Conservation (phyloP, 2,797 vertebrate genomes). For the Urocyon cinereoargenteus region DNA sequence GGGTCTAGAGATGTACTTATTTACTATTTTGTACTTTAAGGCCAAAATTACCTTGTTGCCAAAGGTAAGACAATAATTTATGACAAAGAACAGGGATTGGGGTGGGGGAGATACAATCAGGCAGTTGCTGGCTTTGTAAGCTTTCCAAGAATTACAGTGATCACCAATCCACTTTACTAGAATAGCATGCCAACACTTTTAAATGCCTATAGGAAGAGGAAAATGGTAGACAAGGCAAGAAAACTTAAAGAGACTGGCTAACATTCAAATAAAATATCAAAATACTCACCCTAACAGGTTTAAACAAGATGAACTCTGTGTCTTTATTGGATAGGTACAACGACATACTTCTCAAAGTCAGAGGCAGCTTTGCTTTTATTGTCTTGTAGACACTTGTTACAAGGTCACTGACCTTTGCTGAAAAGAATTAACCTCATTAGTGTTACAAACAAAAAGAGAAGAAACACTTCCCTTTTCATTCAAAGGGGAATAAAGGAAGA, state of each 20-base stretch:
- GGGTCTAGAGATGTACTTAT: background rate
- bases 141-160: background rate
- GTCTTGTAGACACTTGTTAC: constrained; percentile 95
- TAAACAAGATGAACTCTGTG: constrained; percentile 99
- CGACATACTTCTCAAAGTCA: constrained; percentile 96
- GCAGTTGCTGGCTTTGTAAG: background rate
- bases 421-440: constrained; percentile 83
- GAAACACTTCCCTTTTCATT: constrained; percentile 70
- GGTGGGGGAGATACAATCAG: background rate
- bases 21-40: constrained; percentile 59
- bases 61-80: constrained; percentile 44
- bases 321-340: constrained; percentile 98
- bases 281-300: constrained; percentile 96
- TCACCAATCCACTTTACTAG: background rate
- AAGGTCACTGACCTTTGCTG: constrained; percentile 97
- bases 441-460: constrained; percentile 50
- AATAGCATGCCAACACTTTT: background rate
- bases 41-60: background rate
- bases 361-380: constrained; percentile 96
- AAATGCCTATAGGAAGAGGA: background rate
- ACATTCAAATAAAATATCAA: background rate
- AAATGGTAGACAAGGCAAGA: background rate
- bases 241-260: background rate
- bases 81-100: constrained; percentile 8
- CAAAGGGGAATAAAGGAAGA: constrained; percentile 23